Evolutionary conservation across 2,113 vertebrate species (phyloP).

Genomic region (Mixornis gularis): DNA sequence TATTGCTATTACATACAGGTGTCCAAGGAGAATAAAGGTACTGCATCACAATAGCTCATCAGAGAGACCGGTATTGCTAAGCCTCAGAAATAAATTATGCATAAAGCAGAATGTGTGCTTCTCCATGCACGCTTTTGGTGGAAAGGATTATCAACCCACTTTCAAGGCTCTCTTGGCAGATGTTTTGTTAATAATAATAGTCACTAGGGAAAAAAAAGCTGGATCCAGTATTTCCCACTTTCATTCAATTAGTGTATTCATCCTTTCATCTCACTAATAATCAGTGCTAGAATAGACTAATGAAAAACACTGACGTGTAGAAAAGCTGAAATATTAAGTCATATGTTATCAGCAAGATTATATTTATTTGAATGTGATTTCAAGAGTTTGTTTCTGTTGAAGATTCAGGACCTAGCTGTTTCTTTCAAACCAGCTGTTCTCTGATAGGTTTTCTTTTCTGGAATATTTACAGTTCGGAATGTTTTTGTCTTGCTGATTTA

Average conservation of each 20-base stretch:
- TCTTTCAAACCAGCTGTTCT: neutral
- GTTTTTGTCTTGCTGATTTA: neutral
- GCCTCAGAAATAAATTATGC: slow-evolving; percentile 4
- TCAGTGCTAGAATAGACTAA: neutral
- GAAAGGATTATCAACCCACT: neutral
- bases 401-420: neutral
- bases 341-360: neutral
- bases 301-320: neutral
- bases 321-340: neutral
- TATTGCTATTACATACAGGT: neutral
- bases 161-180: neutral
- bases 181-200: neutral
- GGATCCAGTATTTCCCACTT: neutral
- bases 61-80: neutral
- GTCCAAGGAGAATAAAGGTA: neutral
- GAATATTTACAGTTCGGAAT: neutral
- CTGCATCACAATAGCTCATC: neutral
- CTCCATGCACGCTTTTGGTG: neutral
- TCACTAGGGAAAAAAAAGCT: neutral
- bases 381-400: neutral
- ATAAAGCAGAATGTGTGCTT: neutral
- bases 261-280: neutral
- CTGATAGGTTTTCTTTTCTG: neutral
- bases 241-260: neutral
- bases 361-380: neutral